A percentile compares a stretch with the other conserved stretches of the same genome.
Conservation (phyloP, 2,888 invertebrate genomes). For the Pristionchus entomophagus region DNA sequence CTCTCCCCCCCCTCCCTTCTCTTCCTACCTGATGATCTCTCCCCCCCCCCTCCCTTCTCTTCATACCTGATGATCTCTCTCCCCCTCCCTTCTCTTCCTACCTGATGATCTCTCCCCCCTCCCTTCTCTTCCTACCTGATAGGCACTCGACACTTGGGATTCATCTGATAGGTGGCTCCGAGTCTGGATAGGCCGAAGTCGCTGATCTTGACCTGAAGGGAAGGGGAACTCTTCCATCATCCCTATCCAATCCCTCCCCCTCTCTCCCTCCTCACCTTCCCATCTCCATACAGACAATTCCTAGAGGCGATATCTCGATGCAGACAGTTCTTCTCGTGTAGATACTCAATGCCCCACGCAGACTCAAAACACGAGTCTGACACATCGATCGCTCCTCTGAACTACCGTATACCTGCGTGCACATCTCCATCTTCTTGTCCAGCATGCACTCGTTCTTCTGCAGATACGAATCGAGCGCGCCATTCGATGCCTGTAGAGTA, state of each 20-base stretch:
- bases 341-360: slow-evolving; percentile 62
- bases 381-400: too few species aligned
- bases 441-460: slow-evolving; percentile 22
- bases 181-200: slow-evolving; percentile 59
- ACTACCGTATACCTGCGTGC: not conserved
- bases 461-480: slow-evolving; percentile 42
- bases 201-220: slow-evolving; percentile 56
- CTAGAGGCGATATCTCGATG: slow-evolving; percentile 61
- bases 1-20: too few species aligned
- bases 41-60: too few species aligned
- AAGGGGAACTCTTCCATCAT: not conserved
- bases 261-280: slow-evolving; percentile 23
- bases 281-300: slow-evolving; percentile 57
- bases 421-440: slow-evolving; percentile 32
- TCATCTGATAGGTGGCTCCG: slow-evolving; percentile 46
- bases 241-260: not conserved
- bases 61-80: too few species aligned
- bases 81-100: too few species aligned
- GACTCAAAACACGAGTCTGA: slow-evolving; percentile 35
- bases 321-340: slow-evolving; percentile 56
- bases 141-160: slow-evolving; percentile 35
- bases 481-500: not conserved
- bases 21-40: too few species aligned
- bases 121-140: slow-evolving; percentile 46
- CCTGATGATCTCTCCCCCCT: too few species aligned